Evolutionary conservation across 2,888 invertebrate genomes (phyloP).

Genomic region (Polia nebulosa): DNA sequence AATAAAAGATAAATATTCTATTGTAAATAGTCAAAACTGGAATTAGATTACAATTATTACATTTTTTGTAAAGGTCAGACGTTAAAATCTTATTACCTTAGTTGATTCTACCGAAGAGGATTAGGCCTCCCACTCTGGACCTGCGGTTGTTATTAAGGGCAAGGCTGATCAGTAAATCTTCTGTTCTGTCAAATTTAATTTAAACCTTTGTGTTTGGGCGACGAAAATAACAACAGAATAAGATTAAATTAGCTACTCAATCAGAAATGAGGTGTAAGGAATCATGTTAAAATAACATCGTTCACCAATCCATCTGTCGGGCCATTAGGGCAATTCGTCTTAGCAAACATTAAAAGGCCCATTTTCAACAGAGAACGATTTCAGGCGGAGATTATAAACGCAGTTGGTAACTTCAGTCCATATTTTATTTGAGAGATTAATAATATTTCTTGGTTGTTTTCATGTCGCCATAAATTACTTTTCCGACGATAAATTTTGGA

Average conservation of each 20-base stretch:
- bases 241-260: conserved; percentile 4
- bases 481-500: conserved; percentile 55
- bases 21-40: background rate
- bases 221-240: conserved; percentile 15
- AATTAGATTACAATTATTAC: background rate
- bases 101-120: conserved; percentile 17
- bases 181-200: conserved; percentile 16
- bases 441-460: conserved; percentile 59
- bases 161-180: conserved; percentile 13
- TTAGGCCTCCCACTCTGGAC: conserved; percentile 11
- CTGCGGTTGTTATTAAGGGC: background rate
- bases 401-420: conserved; percentile 44
- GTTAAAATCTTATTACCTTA: background rate
- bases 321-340: conserved; percentile 16
- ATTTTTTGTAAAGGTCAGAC: background rate
- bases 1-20: background rate
- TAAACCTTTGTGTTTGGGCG: background rate
- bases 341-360: conserved; percentile 29
- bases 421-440: conserved; percentile 60
- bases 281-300: conserved; percentile 2
- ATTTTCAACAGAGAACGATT: conserved; percentile 40
- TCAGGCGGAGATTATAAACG: conserved; percentile 44
- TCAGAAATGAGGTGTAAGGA: conserved; percentile 4
- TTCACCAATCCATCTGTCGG: conserved; percentile 30
- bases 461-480: conserved; percentile 59